Base-by-base conservation (phyloP, 2,888 invertebrate genomes). In the Cenopis cana region DNA sequence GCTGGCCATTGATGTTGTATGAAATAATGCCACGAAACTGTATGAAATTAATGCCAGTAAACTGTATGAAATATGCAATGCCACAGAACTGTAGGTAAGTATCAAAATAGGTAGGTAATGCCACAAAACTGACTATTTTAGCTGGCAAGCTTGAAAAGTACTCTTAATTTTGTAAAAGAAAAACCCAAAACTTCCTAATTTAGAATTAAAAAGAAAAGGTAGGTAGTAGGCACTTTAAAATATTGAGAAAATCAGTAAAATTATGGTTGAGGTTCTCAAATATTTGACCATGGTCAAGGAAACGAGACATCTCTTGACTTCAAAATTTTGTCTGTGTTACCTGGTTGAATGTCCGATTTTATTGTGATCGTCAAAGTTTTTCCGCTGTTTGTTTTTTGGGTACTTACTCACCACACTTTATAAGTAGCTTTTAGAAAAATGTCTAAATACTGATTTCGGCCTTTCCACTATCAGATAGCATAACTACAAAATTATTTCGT, bases 281-380 rank as follows among this genome's bases (percentile, higher is more conserved):
- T 10, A 11, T 50, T 24, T 24, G 41, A 17, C 8, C 18, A 11
- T 20, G 38, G 17, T 61, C 68, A 69, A 72, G 73, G 70, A 57
- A 29, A 60, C 20, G 64, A 41, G 74, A 72, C 60, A 33, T 61
- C 70, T 71, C 69, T 74, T 55, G 49, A 49, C 46, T 55, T 46
- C 11, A 29, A 11, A 24, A 10, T 54, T 12, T 4, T 46, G 46
- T 56, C 41, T 20, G 54, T 64, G 54, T 64, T 54, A 50, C 18
- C 54, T 24, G 5, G 41, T n/a, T 38, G 4, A 20, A 52, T 62
- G 56, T 64, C 18, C 9, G 50, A 29, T 68, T 57, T 59, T 38
- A 33, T 18, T 65, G 64, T 69, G 57, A 8, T 24, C 11, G 57
- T 59, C 41, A 9, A 33, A 11, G 29, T 61, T 60, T 55, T 18